Conservation (phyloP, 2,888 invertebrate genomes). For the Meloe dianella region DNA sequence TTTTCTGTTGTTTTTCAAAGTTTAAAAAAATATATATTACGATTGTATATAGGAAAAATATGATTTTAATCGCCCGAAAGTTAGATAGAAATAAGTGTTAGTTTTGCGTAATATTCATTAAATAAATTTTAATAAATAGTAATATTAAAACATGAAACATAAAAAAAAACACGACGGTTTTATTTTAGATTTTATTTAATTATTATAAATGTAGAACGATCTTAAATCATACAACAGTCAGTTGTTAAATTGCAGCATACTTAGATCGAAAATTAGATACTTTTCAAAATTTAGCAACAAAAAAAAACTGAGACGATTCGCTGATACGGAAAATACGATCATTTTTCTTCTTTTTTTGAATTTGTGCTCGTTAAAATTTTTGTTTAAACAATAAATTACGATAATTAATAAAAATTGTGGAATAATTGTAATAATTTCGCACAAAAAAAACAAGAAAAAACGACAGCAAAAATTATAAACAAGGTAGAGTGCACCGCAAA, state of each 20-base stretch:
- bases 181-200: conserved; percentile 49
- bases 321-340: neutral
- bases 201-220: conserved; percentile 58
- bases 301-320: conserved; percentile 22
- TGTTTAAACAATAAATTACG: conserved; percentile 14
- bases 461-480: conserved; percentile 32
- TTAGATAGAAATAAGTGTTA: conserved; percentile 48
- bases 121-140: conserved; percentile 19
- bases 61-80: conserved; percentile 18
- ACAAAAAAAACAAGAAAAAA: no score
- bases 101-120: conserved; percentile 54
- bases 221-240: conserved; percentile 41
- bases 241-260: conserved; percentile 7
- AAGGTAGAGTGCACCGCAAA: conserved; percentile 20
- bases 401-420: neutral
- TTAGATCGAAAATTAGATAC: neutral
- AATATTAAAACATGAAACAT: no score
- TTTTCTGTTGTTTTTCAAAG: no score
- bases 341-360: no score
- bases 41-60: no score
- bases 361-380: no score
- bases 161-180: conserved; percentile 16
- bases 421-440: conserved; percentile 40
- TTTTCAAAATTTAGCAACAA: no score
- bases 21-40: no score